Base-by-base conservation (phyloP, 1,140 invertebrate genomes). In the Drosophila paulistorum region DNA sequence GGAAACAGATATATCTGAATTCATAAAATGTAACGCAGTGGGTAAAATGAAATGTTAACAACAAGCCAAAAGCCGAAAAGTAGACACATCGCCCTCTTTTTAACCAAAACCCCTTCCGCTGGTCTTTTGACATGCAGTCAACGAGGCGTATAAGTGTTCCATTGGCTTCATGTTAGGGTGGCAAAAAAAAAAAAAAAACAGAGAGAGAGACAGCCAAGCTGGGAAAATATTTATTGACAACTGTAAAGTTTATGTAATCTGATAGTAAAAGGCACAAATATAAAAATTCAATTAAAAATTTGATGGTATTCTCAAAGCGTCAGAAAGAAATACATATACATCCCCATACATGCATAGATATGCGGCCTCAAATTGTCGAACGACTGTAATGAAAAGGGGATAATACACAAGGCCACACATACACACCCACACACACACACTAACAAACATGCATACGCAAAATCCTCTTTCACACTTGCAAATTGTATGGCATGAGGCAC, bases 201-300 rank as follows among this genome's bases (percentile, higher is more conserved):
- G 3, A 39, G 3, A 39, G 11, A 5, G 10, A 13, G 37, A 39
- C 10, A 17, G 4, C 48, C 35, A 41, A 37, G 41, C 64, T 0
- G n/a, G 7, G 17, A 37, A 9, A 48, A 68, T 30, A 35, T 51
- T 78, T 84, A 89, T 89, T 89, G 84, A 89, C 84, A 89, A 65
- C 81, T 89, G 80, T 78, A 89, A 81, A 89, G 81, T 89, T 83
- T 79, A 73, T 79, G 77, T 72, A 72, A 68, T 72, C 81, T 60
- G 77, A 89, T 89, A 82, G 74, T 78, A 78, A 84, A 89, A 89
- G 73, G 77, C 63, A 70, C 71, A 86, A 81, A 89, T 89, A 89
- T 84, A 70, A 73, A 86, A 84, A 89, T 89, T 89, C 84, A 89
- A 89, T 89, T 89, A 89, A 89, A 89, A 89, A 39, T 89, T 78